These are phyloP conservation scores for Tenualosa thibaudeaui DNA, from an alignment of 2,797 vertebrate species.

Conservation along the genomic window DNA sequence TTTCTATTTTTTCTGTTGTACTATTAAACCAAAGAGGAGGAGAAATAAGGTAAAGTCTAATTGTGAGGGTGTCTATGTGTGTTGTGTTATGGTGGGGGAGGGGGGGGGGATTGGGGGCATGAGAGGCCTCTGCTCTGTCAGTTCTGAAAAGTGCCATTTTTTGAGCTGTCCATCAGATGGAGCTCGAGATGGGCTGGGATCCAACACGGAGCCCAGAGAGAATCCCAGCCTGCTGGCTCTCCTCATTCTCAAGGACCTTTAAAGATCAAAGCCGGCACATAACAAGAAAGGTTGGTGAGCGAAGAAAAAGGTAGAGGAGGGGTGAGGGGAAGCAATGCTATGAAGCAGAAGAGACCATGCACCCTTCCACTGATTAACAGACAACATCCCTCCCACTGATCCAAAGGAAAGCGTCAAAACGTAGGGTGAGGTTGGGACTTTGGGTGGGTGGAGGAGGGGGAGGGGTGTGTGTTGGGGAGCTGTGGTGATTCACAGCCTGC, in stretches of 20 bases:
- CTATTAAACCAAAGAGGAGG: not conserved
- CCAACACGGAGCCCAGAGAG: slow-evolving; percentile 72
- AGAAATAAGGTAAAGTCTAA: too few species aligned
- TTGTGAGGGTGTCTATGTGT: not conserved
- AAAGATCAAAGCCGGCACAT: slow-evolving; percentile 79
- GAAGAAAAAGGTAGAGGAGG: not conserved
- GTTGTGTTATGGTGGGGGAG: not conserved
- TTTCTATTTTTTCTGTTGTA: not conserved
- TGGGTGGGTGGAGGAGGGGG: not conserved
- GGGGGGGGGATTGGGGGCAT: slow-evolving; percentile 29
- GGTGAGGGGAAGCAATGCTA: slow-evolving; percentile 60
- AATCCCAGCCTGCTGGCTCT: slow-evolving; percentile 73
- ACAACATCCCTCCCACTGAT: slow-evolving; percentile 68
- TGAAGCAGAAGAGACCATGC: slow-evolving; percentile 70
- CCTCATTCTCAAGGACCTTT: slow-evolving; percentile 82
- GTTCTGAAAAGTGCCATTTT: slow-evolving; percentile 64
- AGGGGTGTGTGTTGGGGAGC: slow-evolving; percentile 68
- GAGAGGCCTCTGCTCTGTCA: slow-evolving; percentile 60
- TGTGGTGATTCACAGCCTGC: slow-evolving; percentile 63
- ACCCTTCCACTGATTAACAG: slow-evolving; percentile 72
- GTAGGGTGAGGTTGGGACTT: not conserved
- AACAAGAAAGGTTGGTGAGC: slow-evolving; percentile 66
- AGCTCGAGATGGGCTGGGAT: slow-evolving; percentile 73
- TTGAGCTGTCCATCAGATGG: slow-evolving; percentile 77
- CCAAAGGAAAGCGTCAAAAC: slow-evolving; percentile 67